Percentiles rank a stretch among this genome's conserved stretches.
Conservation (phyloP, 2,113 vertebrate genomes). For the Nyctibius bracteatus region DNA sequence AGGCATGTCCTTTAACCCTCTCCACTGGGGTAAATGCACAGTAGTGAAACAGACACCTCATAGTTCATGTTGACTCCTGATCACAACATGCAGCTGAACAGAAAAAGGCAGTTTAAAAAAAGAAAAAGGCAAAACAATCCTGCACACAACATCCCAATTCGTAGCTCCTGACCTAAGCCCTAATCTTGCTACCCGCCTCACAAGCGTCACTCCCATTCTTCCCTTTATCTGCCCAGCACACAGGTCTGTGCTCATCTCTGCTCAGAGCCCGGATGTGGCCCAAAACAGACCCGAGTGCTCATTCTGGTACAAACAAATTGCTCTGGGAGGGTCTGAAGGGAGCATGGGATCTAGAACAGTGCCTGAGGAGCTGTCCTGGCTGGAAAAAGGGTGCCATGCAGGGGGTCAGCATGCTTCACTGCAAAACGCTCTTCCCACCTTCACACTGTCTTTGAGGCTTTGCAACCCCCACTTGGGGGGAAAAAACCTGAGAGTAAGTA, state of each 20-base stretch:
- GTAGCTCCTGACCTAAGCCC: not conserved
- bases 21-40: not conserved
- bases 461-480: not conserved
- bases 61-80: not conserved
- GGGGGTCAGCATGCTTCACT: not conserved
- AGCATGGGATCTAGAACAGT: accelerated
- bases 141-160: not conserved
- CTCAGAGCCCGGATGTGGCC: not conserved
- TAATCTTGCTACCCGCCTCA: not conserved
- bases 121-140: not conserved
- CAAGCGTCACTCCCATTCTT: accelerated
- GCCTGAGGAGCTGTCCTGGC: not conserved
- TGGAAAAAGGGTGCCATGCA: no score
- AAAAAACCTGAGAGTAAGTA: accelerated
- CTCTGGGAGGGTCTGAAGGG: not conserved
- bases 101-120: not conserved
- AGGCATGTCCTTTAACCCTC: not conserved
- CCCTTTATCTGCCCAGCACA: not conserved
- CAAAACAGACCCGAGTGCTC: accelerated
- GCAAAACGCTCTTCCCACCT: not conserved
- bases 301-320: not conserved
- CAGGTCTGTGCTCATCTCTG: not conserved
- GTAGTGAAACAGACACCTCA: not conserved
- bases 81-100: not conserved
- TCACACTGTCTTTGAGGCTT: not conserved